A percentile compares a stretch with the other conserved stretches of the same genome.
Conservation (phyloP, 1,140 invertebrate genomes). For the Hyles euphorbiae region DNA sequence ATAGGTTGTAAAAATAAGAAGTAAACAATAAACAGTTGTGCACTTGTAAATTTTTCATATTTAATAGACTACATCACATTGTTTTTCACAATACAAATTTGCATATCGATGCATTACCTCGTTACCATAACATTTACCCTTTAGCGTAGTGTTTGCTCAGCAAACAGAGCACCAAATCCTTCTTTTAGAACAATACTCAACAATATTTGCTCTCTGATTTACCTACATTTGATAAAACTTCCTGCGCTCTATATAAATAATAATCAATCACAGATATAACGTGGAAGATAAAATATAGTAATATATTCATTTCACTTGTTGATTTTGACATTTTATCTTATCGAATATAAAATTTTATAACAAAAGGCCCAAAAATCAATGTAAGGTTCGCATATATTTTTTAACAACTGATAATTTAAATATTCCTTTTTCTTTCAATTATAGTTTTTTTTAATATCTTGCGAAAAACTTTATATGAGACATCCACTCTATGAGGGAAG, state of each 20-base stretch:
- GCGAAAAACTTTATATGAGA: too few species aligned
- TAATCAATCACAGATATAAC: slow-evolving; percentile 18
- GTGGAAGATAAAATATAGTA: slow-evolving; percentile 5
- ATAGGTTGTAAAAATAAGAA: too few species aligned
- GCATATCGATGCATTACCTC: slow-evolving; percentile 5
- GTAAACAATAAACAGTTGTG: too few species aligned
- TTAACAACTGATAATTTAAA: too few species aligned
- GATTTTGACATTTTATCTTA: slow-evolving; percentile 9
- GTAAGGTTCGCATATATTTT: too few species aligned
- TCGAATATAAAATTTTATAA: neutral
- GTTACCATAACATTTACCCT: slow-evolving; percentile 2
- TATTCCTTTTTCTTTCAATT: too few species aligned
- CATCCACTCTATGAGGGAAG: too few species aligned
- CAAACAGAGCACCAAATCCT: slow-evolving; percentile 6
- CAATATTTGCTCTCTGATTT: slow-evolving; percentile 16
- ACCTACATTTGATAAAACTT: slow-evolving; percentile 26
- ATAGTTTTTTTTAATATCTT: too few species aligned
- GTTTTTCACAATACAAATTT: neutral
- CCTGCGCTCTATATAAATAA: slow-evolving; percentile 25
- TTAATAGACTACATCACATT: too few species aligned
- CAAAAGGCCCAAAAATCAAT: too few species aligned
- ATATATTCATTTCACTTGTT: slow-evolving; percentile 12
- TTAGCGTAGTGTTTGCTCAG: slow-evolving; percentile 1
- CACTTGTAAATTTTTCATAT: too few species aligned
- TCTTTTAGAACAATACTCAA: slow-evolving; percentile 15